Evolutionary conservation across 2,888 invertebrate species (phyloP).

Genomic region (Lasioglossum lativentre): DNA sequence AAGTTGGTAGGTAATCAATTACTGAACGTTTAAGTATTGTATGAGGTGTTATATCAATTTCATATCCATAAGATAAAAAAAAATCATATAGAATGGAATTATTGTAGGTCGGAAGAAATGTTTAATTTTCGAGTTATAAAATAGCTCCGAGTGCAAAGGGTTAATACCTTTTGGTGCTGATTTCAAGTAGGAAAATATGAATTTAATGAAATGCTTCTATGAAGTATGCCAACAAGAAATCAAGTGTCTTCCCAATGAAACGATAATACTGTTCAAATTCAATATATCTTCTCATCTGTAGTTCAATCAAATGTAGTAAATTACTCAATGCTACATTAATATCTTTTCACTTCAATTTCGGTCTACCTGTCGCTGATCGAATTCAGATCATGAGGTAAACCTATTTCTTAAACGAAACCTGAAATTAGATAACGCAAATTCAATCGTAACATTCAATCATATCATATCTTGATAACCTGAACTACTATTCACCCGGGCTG

Average conservation of each 20-base stretch:
- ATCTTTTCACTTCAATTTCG: background rate
- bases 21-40: too few relatives aligned
- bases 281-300: background rate
- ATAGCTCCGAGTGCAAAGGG: too few relatives aligned
- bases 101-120: too few relatives aligned
- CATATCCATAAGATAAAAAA: too few relatives aligned
- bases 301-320: background rate
- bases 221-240: background rate
- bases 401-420: background rate
- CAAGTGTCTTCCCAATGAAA: background rate
- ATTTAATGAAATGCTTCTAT: background rate
- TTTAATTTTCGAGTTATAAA: too few relatives aligned
- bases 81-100: too few relatives aligned
- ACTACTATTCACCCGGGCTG: background rate
- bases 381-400: background rate
- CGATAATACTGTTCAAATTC: background rate
- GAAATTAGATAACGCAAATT: slow-evolving; percentile 20
- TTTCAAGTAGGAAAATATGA: background rate
- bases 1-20: too few relatives aligned
- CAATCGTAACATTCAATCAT: background rate
- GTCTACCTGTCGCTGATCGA: background rate
- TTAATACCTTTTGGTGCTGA: background rate
- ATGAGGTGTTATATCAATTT: too few relatives aligned
- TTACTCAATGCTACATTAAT: background rate
- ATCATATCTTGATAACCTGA: background rate